Conservation (phyloP, 2,888 invertebrate genomes). For the Hydriomena furcata region DNA sequence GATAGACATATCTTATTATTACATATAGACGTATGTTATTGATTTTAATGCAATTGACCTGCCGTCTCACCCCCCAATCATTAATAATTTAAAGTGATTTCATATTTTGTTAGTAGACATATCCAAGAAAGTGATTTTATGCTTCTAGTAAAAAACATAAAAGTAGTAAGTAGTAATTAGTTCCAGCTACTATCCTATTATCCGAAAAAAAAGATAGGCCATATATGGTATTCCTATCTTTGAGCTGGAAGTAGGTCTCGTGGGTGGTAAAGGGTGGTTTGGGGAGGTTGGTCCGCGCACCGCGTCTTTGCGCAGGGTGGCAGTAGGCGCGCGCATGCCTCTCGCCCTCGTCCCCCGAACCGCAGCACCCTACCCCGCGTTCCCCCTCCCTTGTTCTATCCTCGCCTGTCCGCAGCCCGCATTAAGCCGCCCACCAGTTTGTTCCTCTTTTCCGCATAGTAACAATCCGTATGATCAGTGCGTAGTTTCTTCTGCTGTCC, state of each 20-base stretch:
- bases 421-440: slow-evolving; percentile 53
- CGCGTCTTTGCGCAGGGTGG: background rate
- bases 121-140: no score
- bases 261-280: background rate
- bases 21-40: no score
- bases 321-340: slow-evolving; percentile 20
- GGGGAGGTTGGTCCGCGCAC: background rate
- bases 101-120: no score
- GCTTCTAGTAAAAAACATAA: no score
- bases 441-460: slow-evolving; percentile 46
- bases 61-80: no score
- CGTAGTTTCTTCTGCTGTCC: slow-evolving; percentile 51
- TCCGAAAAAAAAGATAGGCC: no score
- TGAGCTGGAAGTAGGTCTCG: slow-evolving; percentile 5
- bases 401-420: slow-evolving; percentile 43
- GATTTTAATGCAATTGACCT: no score
- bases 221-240: background rate
- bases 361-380: slow-evolving; percentile 6
- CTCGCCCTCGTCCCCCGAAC: background rate
- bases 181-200: no score
- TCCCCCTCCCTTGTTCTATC: slow-evolving; percentile 16
- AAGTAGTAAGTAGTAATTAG: no score
- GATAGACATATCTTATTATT: background rate
- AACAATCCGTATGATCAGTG: slow-evolving; percentile 46
- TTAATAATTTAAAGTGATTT: no score